These are phyloP conservation scores for Fulmarus glacialis DNA, from an alignment of 2,113 vertebrate genomes.

Conservation along the genomic window DNA sequence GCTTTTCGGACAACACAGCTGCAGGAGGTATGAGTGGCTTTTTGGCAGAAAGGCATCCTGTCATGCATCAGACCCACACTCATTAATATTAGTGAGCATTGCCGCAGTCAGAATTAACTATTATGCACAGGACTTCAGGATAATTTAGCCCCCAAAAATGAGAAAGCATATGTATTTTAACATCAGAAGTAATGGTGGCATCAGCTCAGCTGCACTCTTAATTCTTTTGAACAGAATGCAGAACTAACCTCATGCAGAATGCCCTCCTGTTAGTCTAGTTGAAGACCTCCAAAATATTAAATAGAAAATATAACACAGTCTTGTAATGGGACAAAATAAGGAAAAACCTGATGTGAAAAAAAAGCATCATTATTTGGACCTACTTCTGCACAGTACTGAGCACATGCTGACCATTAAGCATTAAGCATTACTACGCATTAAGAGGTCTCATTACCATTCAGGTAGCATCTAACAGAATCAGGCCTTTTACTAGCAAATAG, in stretches of 20 bases:
- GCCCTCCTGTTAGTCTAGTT: background rate
- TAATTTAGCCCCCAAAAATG: slow-evolving; percentile 7
- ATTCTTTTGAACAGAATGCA: background rate
- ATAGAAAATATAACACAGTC: background rate
- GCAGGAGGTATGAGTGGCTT: slow-evolving; percentile 3
- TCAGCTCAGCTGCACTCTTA: background rate
- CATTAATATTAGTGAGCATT: slow-evolving; percentile 5
- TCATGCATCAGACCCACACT: background rate
- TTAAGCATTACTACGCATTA: background rate
- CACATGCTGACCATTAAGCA: background rate
- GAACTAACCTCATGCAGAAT: background rate
- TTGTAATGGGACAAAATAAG: background rate
- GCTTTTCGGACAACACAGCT: too few relatives aligned
- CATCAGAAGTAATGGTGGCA: background rate
- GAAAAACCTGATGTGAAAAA: background rate
- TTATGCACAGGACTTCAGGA: background rate
- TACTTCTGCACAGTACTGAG: background rate
- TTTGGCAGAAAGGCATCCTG: slow-evolving; percentile 16
- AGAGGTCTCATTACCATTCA: background rate
- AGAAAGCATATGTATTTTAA: background rate
- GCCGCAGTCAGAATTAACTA: background rate
- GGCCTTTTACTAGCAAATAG: background rate
- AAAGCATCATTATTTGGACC: background rate
- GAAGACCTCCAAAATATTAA: background rate
- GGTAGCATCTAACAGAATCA: background rate